These are phyloP conservation scores for Chalcis sispes DNA, from an alignment of 2,888 invertebrate genomes.

Conservation along the genomic window DNA sequence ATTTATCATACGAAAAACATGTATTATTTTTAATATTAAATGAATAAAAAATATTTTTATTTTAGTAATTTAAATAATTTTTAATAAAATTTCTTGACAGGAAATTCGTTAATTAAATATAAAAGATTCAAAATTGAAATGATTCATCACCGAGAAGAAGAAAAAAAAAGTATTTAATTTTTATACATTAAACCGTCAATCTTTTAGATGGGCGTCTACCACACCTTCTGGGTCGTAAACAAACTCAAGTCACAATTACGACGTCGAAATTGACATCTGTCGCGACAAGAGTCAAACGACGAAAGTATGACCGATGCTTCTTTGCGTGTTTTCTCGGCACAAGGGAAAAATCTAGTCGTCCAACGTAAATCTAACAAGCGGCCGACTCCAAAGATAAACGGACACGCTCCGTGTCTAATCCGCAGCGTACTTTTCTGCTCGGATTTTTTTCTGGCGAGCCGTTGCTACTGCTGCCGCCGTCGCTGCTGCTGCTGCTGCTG, in stretches of 20 bases:
- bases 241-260: neutral
- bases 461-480: neutral
- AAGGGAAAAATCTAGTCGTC: constrained; percentile 15
- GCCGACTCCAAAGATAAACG: neutral
- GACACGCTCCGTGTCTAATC: constrained; percentile 16
- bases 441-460: constrained; percentile 12
- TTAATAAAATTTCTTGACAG: no score
- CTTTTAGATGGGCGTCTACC: neutral
- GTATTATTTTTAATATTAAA: no score
- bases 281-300: neutral
- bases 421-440: constrained; percentile 5
- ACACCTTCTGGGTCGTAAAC: neutral
- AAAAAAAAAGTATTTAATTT: neutral
- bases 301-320: neutral
- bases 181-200: neutral
- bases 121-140: no score
- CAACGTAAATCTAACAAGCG: constrained; percentile 8
- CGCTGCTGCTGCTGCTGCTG: no score
- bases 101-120: no score
- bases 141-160: no score
- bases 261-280: neutral
- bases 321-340: neutral
- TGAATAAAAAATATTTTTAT: neutral
- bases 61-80: no score
- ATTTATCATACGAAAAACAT: no score